Conservation (phyloP, 2,888 invertebrate species). For the Lingula anatina region DNA sequence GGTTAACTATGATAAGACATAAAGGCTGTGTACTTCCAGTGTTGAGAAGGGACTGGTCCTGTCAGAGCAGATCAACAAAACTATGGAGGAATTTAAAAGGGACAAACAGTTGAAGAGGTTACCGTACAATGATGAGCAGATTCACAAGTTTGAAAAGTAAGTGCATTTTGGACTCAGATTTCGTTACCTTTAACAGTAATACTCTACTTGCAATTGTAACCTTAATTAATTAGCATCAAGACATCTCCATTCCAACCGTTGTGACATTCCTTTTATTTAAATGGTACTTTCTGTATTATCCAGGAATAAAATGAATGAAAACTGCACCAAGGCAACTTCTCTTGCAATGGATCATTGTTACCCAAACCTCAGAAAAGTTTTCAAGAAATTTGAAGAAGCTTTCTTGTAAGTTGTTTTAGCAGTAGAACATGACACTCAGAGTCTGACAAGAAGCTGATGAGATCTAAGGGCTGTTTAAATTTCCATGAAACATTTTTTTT, state of each 20-base stretch:
- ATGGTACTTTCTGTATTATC: slow-evolving; percentile 7
- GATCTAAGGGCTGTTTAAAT: no score
- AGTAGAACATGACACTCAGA: no score
- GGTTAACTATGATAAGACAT: slow-evolving; percentile 14
- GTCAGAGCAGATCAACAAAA: slow-evolving; percentile 15
- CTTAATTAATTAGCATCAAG: no score
- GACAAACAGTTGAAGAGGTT: slow-evolving; percentile 51
- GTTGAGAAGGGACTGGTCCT: slow-evolving; percentile 62
- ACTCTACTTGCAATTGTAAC: not conserved
- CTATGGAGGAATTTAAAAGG: slow-evolving; percentile 21
- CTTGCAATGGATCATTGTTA: slow-evolving; percentile 29
- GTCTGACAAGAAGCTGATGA: no score
- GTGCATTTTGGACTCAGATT: slow-evolving; percentile 52
- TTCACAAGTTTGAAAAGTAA: slow-evolving; percentile 81
- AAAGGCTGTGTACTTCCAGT: slow-evolving; percentile 23
- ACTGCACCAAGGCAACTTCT: slow-evolving; percentile 28
- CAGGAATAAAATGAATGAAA: slow-evolving; percentile 31
- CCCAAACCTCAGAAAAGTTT: no score
- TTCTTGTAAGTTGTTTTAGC: no score
- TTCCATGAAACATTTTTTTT: no score
- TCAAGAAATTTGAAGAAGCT: no score
- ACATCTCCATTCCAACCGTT: no score
- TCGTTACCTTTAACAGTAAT: no score
- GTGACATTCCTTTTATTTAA: no score
- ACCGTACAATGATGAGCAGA: slow-evolving; percentile 92